Conservation (phyloP, 2,113 vertebrate genomes). For the Siphamia tubifer region DNA sequence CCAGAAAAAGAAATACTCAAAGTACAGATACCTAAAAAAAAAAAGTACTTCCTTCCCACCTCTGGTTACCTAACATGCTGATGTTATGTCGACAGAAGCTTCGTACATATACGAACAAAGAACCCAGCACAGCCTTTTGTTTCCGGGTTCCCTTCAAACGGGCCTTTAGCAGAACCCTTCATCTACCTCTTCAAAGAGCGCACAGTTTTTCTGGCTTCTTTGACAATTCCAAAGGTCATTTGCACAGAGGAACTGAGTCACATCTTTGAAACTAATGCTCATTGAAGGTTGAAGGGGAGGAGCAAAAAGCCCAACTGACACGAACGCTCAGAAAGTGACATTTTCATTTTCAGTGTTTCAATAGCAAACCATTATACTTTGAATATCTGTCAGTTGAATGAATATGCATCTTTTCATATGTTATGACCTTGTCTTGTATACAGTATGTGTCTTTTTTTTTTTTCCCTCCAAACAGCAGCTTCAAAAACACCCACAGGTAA, state of each 20-base stretch:
- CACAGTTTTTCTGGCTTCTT: background rate
- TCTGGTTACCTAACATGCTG: no score
- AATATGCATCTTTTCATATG: background rate
- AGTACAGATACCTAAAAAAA: no score
- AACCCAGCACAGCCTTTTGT: background rate
- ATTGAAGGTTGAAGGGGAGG: background rate
- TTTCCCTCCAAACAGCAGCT: background rate
- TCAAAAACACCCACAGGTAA: background rate
- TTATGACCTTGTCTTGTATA: background rate
- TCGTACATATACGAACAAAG: no score
- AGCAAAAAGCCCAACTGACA: background rate
- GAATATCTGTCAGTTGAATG: background rate
- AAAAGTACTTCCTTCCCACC: no score
- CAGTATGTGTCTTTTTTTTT: background rate
- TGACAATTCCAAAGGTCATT: slow-evolving; percentile 19
- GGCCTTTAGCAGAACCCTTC: background rate
- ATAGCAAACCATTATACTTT: slow-evolving; percentile 4
- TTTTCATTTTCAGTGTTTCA: no score
- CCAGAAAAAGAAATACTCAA: no score
- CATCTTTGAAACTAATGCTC: background rate
- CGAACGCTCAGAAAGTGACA: slow-evolving; percentile 19
- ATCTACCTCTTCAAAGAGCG: background rate
- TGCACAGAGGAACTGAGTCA: background rate
- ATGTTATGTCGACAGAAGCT: no score
- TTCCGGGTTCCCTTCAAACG: background rate